Conservation (phyloP, 2,888 invertebrate species). For the Eupelmus urozonus region DNA sequence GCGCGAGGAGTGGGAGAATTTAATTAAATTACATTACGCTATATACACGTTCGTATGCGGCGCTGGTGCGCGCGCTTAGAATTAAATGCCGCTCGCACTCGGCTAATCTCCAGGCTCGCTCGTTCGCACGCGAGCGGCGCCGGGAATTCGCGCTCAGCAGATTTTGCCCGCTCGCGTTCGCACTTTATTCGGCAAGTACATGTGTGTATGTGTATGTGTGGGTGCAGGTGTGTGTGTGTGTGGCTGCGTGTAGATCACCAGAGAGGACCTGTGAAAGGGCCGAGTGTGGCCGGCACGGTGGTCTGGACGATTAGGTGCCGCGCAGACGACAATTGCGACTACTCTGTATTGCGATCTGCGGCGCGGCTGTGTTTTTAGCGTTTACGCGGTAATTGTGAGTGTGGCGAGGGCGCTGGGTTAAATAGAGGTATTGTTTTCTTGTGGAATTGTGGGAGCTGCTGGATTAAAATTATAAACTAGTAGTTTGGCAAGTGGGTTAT, state of each 20-base stretch:
- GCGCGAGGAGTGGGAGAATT: conserved; percentile 53
- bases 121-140: conserved; percentile 13
- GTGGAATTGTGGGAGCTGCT: too few species aligned
- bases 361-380: too few species aligned
- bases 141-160: conserved; percentile 44
- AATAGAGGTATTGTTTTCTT: too few species aligned
- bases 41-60: conserved; percentile 7
- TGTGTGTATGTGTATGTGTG: background rate
- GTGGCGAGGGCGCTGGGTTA: too few species aligned
- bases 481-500: too few species aligned
- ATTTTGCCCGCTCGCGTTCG: conserved; percentile 4
- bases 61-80: conserved; percentile 62
- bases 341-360: too few species aligned
- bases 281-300: too few species aligned
- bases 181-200: conserved; percentile 3
- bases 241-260: background rate
- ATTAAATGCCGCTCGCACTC: conserved; percentile 65
- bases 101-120: background rate
- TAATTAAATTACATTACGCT: conserved; percentile 70
- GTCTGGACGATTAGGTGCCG: too few species aligned
- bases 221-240: background rate
- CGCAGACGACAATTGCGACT: too few species aligned
- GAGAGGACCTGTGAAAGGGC: too few species aligned
- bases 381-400: too few species aligned
- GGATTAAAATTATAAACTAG: too few species aligned